Evolutionary conservation across 1,140 invertebrate species (phyloP), one percentile per base, ranked within the genome.

Genomic region (Antheraea pernyi): DNA sequence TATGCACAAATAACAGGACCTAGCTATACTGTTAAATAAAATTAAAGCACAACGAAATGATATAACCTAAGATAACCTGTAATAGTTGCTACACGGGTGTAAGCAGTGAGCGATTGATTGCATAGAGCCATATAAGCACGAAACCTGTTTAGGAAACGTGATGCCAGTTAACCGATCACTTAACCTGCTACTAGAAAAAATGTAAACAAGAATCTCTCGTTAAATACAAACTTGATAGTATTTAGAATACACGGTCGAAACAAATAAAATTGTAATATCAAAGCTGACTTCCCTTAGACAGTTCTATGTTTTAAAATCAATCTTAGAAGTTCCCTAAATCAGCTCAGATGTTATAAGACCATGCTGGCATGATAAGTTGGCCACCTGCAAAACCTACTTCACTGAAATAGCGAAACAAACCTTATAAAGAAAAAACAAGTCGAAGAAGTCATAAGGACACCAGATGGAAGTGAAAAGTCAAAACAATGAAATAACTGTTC

Each of bases 21-120:
- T 13, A 13, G 46, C 11, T 16, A 53, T 11, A 13, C 46, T 53
- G 46, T 53, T 53, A 53, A 53, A 53, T 53, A 53, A 53, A 53
- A 13, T 53, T 53, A n/a, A 6, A 53, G 16, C 13, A 53, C 9
- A 53, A 53, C 46, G 13, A 53, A 53, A 53, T 53, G 46, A 53
- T 53, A 53, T 53, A 53, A 53, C 46, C 46, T 53, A 53, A 53
- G 46, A 53, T 53, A 53, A 53, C 46, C 46, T 53, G 46, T 53
- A 16, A 53, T 53, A 53, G 46, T 53, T 53, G 13, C 11, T 16
- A 16, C 11, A 53, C 16, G 16, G 46, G 11, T n/a, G n/a, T 53
- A 53, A 53, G 46, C 46, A 53, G 16, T 53, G 46, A 53, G 16
- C 46, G 46, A 53, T 53, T 53, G 46, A 53, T 53, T 53, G 46